These are phyloP conservation scores for Vannuccia rotundouncinata DNA, from an alignment of 2,888 invertebrate species.

Conservation along the genomic window DNA sequence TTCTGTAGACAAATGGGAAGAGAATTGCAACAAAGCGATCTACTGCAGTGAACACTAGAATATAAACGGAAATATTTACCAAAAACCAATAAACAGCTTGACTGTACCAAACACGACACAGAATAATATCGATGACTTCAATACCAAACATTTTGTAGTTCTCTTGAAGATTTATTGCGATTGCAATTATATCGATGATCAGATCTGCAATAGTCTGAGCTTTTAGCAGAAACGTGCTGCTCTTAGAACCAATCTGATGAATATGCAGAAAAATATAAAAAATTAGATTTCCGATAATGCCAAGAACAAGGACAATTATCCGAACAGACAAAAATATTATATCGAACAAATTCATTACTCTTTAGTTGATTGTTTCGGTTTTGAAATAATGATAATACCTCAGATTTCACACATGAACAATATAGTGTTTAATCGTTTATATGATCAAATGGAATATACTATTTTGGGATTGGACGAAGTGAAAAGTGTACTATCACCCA, in stretches of 20 bases:
- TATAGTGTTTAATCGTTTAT: no score
- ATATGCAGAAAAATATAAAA: background rate
- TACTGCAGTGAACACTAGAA: background rate
- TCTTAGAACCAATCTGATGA: background rate
- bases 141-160: background rate
- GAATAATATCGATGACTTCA: background rate
- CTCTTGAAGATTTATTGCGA: background rate
- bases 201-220: background rate
- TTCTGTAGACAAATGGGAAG: background rate
- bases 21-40: background rate
- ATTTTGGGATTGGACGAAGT: no score
- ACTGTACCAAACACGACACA: background rate
- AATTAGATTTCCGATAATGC: background rate
- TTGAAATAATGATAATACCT: no score
- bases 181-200: background rate
- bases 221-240: background rate
- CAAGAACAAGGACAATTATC: background rate
- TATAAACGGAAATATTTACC: background rate
- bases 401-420: no score
- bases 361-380: no score
- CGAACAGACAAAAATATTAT: background rate
- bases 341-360: no score
- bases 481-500: no score
- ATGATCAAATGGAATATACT: no score
- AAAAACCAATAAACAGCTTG: background rate